Evolutionary conservation across 2,888 invertebrate genomes (phyloP), one percentile per base, ranked within the genome.

Genomic region (Tethea ocularis): DNA sequence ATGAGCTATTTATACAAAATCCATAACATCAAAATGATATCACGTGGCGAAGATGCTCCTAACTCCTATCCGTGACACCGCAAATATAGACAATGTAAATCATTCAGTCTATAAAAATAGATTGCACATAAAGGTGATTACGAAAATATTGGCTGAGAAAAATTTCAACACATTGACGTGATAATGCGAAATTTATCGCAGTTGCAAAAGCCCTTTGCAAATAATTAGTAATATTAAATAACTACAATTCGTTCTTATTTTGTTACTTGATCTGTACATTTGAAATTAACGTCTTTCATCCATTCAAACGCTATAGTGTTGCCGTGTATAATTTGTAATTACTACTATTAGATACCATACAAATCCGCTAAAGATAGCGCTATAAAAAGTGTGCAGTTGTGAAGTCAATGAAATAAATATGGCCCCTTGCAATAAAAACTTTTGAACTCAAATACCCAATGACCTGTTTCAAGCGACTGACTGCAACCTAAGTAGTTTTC

Each of bases 1-100:
- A 89, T 80, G 81, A 88, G 75, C 88, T 90, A 90, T 89, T 87
- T 91, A 86, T 91, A 91, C 90, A 92, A 87, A 91, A 89, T 87
- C 72, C 82, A 82, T 87, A 89, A 90, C 83, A 82, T 87, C 82
- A 78, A 89, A 87, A 87, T 89, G 86, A 91, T 91, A 88, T 88
- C 77, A 79, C 85, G 33, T 33, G 33, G 33, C 13, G 84, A 26
- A 52, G 26, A 26, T 52, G 52, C 54, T 46, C 46, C 46, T 15
- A 20, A 20, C 46, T 46, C 7, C 17, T 81, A 68, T 71, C 70
- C 74, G 72, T 68, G 70, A 79, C 77, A 70, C 76, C 72, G 71
- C 75, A 76, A 69, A 79, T 72, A 74, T 72, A 64, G 66, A 74
- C 74, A 75, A 69, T 83, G 75, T 84, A 81, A 88, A 83, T 83